Base-by-base conservation (phyloP, 2,113 vertebrate genomes). In the Cavia porcellus region DNA sequence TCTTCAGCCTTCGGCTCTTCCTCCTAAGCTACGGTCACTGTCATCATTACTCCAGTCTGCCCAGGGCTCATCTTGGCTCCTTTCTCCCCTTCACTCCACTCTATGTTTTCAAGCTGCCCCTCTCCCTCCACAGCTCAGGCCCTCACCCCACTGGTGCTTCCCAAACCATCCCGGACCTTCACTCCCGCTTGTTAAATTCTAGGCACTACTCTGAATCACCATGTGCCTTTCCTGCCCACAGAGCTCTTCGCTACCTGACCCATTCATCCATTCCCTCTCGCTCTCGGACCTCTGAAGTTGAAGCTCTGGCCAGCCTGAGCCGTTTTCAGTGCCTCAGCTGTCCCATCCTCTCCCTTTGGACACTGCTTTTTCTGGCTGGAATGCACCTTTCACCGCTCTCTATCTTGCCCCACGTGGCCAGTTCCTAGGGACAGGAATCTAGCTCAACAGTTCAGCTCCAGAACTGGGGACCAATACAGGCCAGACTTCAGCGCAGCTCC, bases 101-200 rank as follows among this genome's bases (percentile, higher is more conserved):
- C 3, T 30, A 52, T 11, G 28, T 25, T 30, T 35, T 42, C 10
- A 52, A 9, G 19, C 19, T 35, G 61, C 57, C 52, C 10, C 25
- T 22, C 22, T 38, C 28, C 24, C 47, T 80, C 74, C 42, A 50
- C 2, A 35, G 30, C 77, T 52, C n/a, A 66, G 0, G 6, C 4
- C 86, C 35, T 81, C 45, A 11, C 7, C 12, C 32, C 35, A 62
- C 45, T 45, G 20, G 7, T 61, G 35, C 35, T 66, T 89, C 45
- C 50, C 74, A 70, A 30, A 66, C 3, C 35, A 30, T 64, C 59
- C 86, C 57, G 45, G 22, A 25, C 42, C n/a, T 74, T 86, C 28
- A 12, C 32, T 62, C 91, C 25, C 96, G 66, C 57, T 92, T 72
- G 24, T 94, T 79, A 85, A 64, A 90, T 28, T 70, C 15, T n/a